Conservation (phyloP, 2,888 invertebrate species). For the Phasia obesa region DNA sequence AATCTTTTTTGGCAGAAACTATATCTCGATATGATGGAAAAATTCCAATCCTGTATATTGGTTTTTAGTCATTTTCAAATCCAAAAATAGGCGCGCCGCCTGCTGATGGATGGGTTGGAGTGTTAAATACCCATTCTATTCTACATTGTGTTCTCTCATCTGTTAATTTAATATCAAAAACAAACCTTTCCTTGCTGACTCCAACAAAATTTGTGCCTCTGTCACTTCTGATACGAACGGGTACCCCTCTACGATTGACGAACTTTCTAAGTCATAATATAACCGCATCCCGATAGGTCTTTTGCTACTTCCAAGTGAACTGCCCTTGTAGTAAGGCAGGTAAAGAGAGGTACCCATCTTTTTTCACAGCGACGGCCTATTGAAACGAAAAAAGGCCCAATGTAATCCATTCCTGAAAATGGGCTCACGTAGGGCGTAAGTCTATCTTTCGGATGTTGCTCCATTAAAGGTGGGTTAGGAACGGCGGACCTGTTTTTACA, state of each 20-base stretch:
- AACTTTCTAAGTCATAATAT: too few species aligned
- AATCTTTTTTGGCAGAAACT: too few species aligned
- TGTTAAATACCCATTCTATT: too few species aligned
- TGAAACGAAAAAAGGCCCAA: too few species aligned
- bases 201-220: slow-evolving; percentile 65
- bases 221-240: slow-evolving; percentile 62
- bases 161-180: too few species aligned
- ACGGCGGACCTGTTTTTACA: neutral
- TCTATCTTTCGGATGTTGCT: neutral
- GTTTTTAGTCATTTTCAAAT: too few species aligned
- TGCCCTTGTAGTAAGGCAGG: neutral
- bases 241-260: slow-evolving; percentile 59
- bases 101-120: too few species aligned
- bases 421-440: neutral
- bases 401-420: neutral
- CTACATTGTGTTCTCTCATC: too few species aligned
- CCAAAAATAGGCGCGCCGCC: too few species aligned
- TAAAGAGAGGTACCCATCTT: neutral
- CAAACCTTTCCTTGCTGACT: slow-evolving; percentile 50
- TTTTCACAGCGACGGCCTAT: neutral
- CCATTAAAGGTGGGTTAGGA: neutral
- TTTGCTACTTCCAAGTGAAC: neutral
- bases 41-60: too few species aligned
- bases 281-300: too few species aligned
- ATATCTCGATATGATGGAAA: too few species aligned